Base-by-base conservation (phyloP, 1,140 invertebrate species). In the Arctopsyche grandis region DNA sequence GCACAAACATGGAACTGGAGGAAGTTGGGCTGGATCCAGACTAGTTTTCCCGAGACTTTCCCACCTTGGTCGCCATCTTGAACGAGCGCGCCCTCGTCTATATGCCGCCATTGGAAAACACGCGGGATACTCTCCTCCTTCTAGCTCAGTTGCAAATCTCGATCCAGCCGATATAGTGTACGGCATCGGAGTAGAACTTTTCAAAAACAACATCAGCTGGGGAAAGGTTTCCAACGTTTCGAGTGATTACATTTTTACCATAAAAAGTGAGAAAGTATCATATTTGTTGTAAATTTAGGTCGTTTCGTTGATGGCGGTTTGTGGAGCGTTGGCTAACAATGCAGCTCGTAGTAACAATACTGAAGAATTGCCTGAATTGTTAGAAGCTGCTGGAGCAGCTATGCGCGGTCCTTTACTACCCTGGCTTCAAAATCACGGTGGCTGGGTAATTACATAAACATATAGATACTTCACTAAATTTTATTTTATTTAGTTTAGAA, bases 201-300 rank as follows among this genome's bases (percentile, higher is more conserved):
- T 87, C 44, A 87, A 87, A 76, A 86, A 86, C 46, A 87, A 88
- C 76, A 88, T 89, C 69, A 89, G 87, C 5, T 89, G 88, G 88
- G 87, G 86, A 58, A 89, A 89, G 86, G 88, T 88, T 24, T 46
- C 56, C 0, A n/a, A 19, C 1, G 7, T 66, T 71, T 52, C 12
- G 14, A 5, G 52, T 16, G 5, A 10, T 75, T 24, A 12, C 1
- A 46, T 75, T 21, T 56, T 26, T 14, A 26, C 46, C 1, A 26
- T 52, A 52, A 52, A 52, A 14, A 52, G 58, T 10, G 21, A 1
- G 19, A 21, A 60, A 60, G 9, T 4, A 60, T 16, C 21, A 9
- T 26, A 14, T 66, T 38, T 69, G 19, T 63, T 44, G 29, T 26
- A 22, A 77, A 83, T 83, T 7, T 78, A 89, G 88, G 86, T 89